Conservation (phyloP, 2,113 vertebrate species). For the Accipiter cooperii region DNA sequence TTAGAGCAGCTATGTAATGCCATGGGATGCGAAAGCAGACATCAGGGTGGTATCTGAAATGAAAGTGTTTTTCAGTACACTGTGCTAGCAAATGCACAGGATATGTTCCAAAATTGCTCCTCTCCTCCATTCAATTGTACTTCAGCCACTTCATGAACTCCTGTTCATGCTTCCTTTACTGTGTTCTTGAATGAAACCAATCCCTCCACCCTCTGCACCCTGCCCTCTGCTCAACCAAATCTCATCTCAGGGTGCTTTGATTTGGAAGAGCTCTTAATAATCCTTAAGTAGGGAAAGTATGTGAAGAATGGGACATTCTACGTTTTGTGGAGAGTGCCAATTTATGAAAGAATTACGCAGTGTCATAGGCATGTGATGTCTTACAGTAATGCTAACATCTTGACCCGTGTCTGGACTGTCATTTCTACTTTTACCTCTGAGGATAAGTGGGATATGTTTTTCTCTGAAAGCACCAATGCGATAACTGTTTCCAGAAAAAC, state of each 20-base stretch:
- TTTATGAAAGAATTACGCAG: background rate
- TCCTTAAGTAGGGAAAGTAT: background rate
- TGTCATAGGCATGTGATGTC: background rate
- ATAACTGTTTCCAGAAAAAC: background rate
- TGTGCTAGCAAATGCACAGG: background rate
- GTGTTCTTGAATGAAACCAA: background rate
- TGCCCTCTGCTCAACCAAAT: background rate
- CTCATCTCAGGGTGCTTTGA: background rate
- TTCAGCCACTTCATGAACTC: background rate
- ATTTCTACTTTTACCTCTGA: background rate
- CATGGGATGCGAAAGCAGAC: background rate
- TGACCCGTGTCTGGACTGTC: background rate
- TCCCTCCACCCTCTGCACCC: background rate
- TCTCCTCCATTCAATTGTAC: background rate
- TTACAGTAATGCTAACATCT: background rate
- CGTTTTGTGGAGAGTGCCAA: background rate
- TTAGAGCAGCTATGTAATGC: background rate
- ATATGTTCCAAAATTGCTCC: background rate
- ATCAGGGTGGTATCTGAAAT: background rate
- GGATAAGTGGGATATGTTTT: background rate
- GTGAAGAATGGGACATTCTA: background rate
- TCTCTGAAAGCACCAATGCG: background rate
- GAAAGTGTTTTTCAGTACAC: background rate
- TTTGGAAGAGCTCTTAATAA: background rate
- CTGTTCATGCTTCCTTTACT: background rate